Percentiles rank a stretch among this genome's conserved stretches.
These are phyloP conservation scores for Lagopus muta DNA, from an alignment of 2,113 vertebrate species.

Conservation along the genomic window DNA sequence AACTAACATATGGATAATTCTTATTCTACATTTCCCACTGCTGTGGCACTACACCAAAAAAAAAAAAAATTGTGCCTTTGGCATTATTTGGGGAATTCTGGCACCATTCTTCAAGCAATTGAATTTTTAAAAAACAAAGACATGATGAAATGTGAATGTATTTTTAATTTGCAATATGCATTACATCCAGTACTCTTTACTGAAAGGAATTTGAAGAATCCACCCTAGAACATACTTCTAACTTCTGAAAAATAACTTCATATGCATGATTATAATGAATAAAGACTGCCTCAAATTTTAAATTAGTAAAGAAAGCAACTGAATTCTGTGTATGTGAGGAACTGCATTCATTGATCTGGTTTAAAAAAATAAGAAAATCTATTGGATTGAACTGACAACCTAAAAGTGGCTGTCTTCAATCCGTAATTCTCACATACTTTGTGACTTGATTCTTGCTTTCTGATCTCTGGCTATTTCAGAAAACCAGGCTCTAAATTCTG, in stretches of 20 bases:
- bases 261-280: background rate
- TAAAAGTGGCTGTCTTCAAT: background rate
- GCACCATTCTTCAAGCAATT: background rate
- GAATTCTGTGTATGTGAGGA: background rate
- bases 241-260: background rate
- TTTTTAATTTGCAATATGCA: background rate
- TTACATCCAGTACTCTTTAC: background rate
- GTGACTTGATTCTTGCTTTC: background rate
- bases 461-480: background rate
- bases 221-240: background rate
- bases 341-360: background rate
- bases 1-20: constrained; percentile 23
- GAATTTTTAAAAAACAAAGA: background rate
- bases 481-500: background rate
- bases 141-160: background rate
- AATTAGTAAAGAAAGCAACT: background rate
- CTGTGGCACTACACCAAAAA: background rate
- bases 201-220: background rate
- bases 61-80: background rate
- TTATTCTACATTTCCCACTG: background rate
- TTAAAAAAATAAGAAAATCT: background rate
- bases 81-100: background rate
- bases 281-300: background rate
- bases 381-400: background rate
- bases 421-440: background rate